Percentiles rank a stretch among this genome's conserved stretches.
Evolutionary conservation across 2,797 vertebrate species (phyloP).

Genomic region (Rhynchotus rufescens): DNA sequence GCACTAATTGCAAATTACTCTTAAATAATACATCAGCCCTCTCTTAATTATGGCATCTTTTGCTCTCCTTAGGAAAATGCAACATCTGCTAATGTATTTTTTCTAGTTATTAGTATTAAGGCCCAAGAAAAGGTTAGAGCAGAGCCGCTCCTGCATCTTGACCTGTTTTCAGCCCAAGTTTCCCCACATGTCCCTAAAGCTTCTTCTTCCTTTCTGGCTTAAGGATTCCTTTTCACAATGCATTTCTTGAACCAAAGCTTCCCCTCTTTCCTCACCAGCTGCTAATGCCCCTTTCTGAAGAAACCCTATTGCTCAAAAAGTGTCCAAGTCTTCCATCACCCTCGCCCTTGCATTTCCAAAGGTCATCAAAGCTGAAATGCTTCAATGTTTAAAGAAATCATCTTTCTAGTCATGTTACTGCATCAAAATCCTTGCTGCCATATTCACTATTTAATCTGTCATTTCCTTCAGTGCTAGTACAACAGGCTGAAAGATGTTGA

Average conservation of each 20-base stretch:
- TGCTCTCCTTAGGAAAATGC: slow-evolving; percentile 9
- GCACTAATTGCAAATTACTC: slow-evolving; percentile 67
- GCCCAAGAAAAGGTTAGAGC: background rate
- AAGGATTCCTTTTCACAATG: background rate
- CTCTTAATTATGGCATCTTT: slow-evolving; percentile 53
- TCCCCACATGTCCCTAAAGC: background rate
- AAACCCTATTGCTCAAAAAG: background rate
- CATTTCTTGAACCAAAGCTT: background rate
- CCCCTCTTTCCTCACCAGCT: background rate
- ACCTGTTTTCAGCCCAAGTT: background rate
- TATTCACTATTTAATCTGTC: background rate
- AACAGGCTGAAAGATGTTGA: background rate
- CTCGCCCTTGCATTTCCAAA: background rate
- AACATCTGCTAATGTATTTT: slow-evolving; percentile 46
- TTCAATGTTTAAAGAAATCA: background rate
- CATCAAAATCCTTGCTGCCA: background rate
- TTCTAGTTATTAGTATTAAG: slow-evolving; percentile 44
- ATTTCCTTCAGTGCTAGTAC: background rate
- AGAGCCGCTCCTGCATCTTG: background rate
- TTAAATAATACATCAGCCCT: slow-evolving; percentile 51
- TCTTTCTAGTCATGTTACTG: background rate
- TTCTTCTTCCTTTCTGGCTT: background rate
- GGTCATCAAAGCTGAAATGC: background rate
- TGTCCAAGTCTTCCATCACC: background rate
- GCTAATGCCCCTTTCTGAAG: background rate